phyloP scores from a whole-genome alignment of 2,797 vertebrate genomes.

The Chelmon rostratus region DNA sequence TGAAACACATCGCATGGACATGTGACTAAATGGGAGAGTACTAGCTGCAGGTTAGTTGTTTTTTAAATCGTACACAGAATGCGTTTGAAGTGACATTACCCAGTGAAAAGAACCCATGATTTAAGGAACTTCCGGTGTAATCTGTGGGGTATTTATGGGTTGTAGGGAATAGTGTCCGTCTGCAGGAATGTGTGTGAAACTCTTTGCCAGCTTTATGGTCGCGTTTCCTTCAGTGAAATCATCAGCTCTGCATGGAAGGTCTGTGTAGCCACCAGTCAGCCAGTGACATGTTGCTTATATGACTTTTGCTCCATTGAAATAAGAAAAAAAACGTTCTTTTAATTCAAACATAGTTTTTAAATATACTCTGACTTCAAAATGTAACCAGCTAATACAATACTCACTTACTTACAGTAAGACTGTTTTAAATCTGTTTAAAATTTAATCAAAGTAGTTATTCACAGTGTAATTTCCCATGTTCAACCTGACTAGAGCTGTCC shows the following conservation, averaged over 20 bases:
- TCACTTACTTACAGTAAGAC: too few species aligned
- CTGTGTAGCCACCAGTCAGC: background rate
- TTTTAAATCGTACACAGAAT: background rate
- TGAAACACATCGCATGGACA: background rate
- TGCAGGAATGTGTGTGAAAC: background rate
- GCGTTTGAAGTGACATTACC: background rate
- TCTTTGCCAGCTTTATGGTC: too few species aligned
- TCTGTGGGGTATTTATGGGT: background rate
- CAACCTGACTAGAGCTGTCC: too few species aligned
- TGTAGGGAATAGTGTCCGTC: background rate
- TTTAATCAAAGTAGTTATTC: background rate
- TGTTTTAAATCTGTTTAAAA: too few species aligned
- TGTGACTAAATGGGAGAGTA: background rate
- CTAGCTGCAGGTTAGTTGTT: background rate
- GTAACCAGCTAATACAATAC: too few species aligned
- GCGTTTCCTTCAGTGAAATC: background rate
- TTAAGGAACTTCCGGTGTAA: background rate
- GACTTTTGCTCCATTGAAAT: too few species aligned
- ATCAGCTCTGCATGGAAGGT: too few species aligned
- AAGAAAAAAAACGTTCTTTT: too few species aligned
- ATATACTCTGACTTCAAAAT: too few species aligned
- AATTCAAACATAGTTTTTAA: too few species aligned
- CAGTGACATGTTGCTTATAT: background rate
- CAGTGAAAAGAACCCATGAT: too few species aligned
- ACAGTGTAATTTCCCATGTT: background rate